These are phyloP conservation scores for Chiridota heheva DNA, from an alignment of 35 echinoderm and acorn worm species.

Conservation along the genomic window DNA sequence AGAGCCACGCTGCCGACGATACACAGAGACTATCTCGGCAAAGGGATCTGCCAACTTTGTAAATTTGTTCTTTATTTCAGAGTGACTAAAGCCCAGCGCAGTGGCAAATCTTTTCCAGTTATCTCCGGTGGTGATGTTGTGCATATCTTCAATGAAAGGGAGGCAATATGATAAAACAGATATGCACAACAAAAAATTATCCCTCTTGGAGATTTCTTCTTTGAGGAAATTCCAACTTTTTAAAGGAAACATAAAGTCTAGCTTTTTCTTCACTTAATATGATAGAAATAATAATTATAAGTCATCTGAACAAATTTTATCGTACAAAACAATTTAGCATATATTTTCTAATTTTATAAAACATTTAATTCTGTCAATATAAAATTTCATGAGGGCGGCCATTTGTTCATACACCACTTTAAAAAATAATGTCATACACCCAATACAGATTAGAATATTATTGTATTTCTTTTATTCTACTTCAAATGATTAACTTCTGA, in stretches of 20 bases:
- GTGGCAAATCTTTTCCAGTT: conserved; percentile 91
- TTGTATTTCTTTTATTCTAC: no score
- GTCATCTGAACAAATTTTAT: neutral
- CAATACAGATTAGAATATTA: no score
- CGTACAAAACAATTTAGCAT: neutral
- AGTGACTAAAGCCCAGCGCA: conserved; percentile 59
- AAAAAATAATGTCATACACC: no score
- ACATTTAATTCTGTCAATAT: no score
- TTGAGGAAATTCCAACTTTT: neutral
- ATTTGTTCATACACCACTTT: no score
- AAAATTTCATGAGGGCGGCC: no score
- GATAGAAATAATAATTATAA: no score
- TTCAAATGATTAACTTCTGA: no score
- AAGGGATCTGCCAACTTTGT: conserved; percentile 57
- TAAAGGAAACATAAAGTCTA: no score
- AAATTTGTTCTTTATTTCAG: conserved; percentile 63
- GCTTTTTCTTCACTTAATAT: no score
- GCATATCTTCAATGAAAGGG: conserved; percentile 55
- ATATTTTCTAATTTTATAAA: no score
- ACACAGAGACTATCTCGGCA: conserved; percentile 54
- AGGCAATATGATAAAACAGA: neutral
- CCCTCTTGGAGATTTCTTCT: neutral
- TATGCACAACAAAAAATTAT: neutral
- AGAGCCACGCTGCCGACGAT: conserved; percentile 57
- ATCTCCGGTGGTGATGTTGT: conserved; percentile 57